A percentile compares a stretch with the other conserved stretches of the same genome.
Evolutionary conservation across 1,140 invertebrate genomes (phyloP).

Genomic region (Hylaeus anthracinus): DNA sequence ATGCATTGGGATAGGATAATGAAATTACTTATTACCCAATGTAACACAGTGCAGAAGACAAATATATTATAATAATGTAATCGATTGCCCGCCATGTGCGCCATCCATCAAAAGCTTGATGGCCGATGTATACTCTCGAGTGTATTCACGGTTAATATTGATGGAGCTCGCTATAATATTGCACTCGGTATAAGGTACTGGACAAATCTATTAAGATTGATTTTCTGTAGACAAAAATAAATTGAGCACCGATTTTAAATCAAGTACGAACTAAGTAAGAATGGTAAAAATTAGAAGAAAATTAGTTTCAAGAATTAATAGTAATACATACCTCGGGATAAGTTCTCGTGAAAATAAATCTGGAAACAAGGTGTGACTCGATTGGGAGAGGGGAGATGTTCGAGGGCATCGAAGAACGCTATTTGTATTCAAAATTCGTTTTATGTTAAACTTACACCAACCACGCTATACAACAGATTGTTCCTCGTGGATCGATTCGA

Average conservation of each 20-base stretch:
- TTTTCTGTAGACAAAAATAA: too few species aligned
- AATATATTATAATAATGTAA: slow-evolving; percentile 36
- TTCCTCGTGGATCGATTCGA: slow-evolving; percentile 44
- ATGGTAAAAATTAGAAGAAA: background rate
- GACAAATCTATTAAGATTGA: background rate
- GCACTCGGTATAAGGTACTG: background rate
- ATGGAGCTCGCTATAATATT: slow-evolving; percentile 11
- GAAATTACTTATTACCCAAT: background rate
- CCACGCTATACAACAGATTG: slow-evolving; percentile 65
- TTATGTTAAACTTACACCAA: slow-evolving; percentile 66
- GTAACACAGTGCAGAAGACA: background rate
- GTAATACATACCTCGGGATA: background rate
- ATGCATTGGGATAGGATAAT: background rate
- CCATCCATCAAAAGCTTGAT: slow-evolving; percentile 33
- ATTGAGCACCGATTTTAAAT: too few species aligned
- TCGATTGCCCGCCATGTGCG: background rate
- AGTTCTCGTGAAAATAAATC: background rate
- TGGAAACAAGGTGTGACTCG: background rate
- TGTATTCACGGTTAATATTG: background rate
- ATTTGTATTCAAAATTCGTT: slow-evolving; percentile 64
- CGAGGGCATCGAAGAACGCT: too few species aligned
- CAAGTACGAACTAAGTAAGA: too few species aligned
- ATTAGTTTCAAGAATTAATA: background rate
- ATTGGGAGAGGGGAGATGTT: background rate
- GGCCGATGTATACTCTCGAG: background rate